A percentile compares a stretch with the other conserved stretches of the same genome.
These are phyloP conservation scores for Carassius auratus DNA, from an alignment of 2,113 vertebrate species.

Conservation along the genomic window DNA sequence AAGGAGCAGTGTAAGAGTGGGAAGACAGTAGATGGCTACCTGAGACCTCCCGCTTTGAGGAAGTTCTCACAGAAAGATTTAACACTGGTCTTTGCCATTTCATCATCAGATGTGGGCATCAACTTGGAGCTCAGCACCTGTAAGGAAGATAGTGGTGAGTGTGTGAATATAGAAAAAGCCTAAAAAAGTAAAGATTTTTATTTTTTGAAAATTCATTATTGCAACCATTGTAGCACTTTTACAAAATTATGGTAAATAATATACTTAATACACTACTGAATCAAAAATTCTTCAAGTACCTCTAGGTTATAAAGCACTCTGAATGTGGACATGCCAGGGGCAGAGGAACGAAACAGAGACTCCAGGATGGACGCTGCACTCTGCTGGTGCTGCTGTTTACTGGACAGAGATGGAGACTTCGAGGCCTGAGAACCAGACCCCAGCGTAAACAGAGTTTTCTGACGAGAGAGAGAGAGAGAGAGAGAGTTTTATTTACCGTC, in stretches of 20 bases:
- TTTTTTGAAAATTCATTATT: too few relatives aligned
- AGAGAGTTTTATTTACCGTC: slow-evolving; percentile 8
- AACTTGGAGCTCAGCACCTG: slow-evolving; percentile 99
- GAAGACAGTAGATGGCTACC: slow-evolving; percentile 71
- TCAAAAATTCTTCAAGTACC: slow-evolving; percentile 69
- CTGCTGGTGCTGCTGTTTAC: slow-evolving; percentile 96
- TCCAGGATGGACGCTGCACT: slow-evolving; percentile 95
- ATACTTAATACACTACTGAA: neutral
- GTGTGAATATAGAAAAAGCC: too few relatives aligned
- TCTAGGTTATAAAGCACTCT: slow-evolving; percentile 98
- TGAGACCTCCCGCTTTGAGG: slow-evolving; percentile 96
- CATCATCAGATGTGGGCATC: slow-evolving; percentile 98
- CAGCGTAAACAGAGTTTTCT: slow-evolving; percentile 94
- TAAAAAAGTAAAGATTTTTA: too few relatives aligned
- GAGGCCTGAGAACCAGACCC: slow-evolving; percentile 86
- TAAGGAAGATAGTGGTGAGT: neutral
- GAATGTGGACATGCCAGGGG: slow-evolving; percentile 98
- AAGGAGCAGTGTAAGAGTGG: neutral
- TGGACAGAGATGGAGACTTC: slow-evolving; percentile 91
- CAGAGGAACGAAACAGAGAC: slow-evolving; percentile 93
- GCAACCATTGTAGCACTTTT: too few relatives aligned
- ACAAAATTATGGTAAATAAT: too few relatives aligned
- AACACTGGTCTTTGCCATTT: slow-evolving; percentile 98
- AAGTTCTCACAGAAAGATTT: slow-evolving; percentile 99
- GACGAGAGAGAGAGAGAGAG: slow-evolving; percentile 33